phyloP scores from a whole-genome alignment of 2,888 invertebrate species.

The Eilema griseolum region DNA sequence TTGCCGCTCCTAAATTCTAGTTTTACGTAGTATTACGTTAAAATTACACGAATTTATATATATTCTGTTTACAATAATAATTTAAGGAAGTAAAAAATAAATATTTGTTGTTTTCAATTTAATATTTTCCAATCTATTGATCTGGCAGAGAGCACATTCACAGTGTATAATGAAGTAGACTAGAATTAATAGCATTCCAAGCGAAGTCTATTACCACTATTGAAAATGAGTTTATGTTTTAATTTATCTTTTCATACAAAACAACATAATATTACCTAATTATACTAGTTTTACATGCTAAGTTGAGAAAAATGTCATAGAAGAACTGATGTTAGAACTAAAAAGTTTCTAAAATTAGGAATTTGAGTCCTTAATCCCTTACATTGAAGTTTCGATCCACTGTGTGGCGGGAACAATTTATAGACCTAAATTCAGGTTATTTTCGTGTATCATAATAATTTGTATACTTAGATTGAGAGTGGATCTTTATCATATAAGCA shows the following conservation, averaged over 20 bases:
- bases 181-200: neutral
- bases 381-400: neutral
- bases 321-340: neutral
- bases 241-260: neutral
- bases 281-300: neutral
- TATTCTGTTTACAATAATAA: neutral
- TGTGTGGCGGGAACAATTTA: neutral
- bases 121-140: neutral
- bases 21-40: neutral
- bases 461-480: too few relatives aligned
- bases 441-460: too few relatives aligned
- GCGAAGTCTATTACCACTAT: neutral
- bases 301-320: neutral
- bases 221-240: neutral
- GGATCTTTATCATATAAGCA: too few relatives aligned
- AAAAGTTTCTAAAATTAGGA: neutral
- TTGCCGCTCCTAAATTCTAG: neutral
- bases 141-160: neutral
- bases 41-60: neutral
- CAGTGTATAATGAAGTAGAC: neutral
- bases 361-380: neutral
- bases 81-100: neutral
- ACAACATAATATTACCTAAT: neutral
- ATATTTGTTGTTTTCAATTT: neutral
- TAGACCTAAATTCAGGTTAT: too few relatives aligned